phyloP scores from a whole-genome alignment of 2,888 invertebrate species.

The Agonopterix alstromeriana region DNA sequence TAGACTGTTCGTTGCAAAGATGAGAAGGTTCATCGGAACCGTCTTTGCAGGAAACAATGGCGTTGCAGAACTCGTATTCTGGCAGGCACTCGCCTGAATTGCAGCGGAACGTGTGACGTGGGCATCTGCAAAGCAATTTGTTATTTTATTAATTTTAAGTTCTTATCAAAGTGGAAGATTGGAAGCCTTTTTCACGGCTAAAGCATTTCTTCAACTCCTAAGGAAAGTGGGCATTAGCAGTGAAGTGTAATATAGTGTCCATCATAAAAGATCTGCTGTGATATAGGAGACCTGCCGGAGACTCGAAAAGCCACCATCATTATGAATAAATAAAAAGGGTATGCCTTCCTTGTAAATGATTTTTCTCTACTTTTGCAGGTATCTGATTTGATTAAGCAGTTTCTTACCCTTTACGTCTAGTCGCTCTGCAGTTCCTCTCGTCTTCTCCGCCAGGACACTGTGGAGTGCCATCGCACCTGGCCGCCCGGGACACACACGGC shows the following conservation, averaged over 20 bases:
- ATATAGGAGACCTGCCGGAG: no score
- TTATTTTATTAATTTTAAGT: no score
- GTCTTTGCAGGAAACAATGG: slow-evolving; percentile 89
- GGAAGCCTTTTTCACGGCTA: no score
- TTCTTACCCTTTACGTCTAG: slow-evolving; percentile 70
- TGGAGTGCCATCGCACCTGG: slow-evolving; percentile 86
- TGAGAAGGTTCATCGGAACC: slow-evolving; percentile 93
- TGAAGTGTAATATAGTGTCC: no score
- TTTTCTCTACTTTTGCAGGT: no score
- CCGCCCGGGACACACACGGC: slow-evolving; percentile 86
- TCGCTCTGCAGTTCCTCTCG: slow-evolving; percentile 80
- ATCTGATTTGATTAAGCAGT: not conserved
- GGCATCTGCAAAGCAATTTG: slow-evolving; percentile 75
- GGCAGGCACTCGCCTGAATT: slow-evolving; percentile 91
- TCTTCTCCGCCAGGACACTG: slow-evolving; percentile 89
- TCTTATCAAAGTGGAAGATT: no score
- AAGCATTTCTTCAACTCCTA: no score
- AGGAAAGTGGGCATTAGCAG: no score
- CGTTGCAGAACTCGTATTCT: slow-evolving; percentile 94
- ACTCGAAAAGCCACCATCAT: no score
- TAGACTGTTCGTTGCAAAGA: slow-evolving; percentile 80
- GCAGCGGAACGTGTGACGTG: slow-evolving; percentile 89
- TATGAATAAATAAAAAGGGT: no score
- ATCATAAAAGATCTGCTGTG: no score
- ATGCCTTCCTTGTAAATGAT: no score